Evolutionary conservation across 2,113 vertebrate species (phyloP).

Genomic region (Tachycineta bicolor): DNA sequence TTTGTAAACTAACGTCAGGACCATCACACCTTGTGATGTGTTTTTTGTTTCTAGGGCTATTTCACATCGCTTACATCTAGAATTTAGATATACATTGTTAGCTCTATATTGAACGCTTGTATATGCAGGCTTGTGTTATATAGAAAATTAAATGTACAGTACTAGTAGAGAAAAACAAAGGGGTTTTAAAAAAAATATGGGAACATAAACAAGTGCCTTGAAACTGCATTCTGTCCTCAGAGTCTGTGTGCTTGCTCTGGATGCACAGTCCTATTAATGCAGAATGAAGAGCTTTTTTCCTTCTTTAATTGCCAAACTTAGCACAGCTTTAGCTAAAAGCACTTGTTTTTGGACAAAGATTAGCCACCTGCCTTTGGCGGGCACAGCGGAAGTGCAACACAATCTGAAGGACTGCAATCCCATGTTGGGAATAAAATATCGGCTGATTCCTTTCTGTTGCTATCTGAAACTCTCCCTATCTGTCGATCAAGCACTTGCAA

Average conservation of each 20-base stretch:
- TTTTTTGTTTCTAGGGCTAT: background rate
- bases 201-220: background rate
- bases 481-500: accelerated
- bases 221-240: background rate
- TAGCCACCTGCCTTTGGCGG: background rate
- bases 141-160: background rate
- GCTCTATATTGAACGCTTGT: background rate
- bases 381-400: background rate
- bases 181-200: background rate
- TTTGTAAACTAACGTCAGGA: background rate
- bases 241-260: background rate
- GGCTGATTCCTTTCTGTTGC: background rate
- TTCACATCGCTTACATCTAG: background rate
- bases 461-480: background rate
- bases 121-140: background rate
- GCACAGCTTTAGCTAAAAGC: background rate
- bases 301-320: background rate
- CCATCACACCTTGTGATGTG: background rate
- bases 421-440: background rate
- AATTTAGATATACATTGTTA: background rate
- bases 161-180: background rate
- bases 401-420: background rate
- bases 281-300: background rate
- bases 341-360: accelerated
- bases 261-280: background rate